These are phyloP conservation scores for Uloborus plumipes DNA, from an alignment of 2,888 invertebrate species.

Conservation along the genomic window DNA sequence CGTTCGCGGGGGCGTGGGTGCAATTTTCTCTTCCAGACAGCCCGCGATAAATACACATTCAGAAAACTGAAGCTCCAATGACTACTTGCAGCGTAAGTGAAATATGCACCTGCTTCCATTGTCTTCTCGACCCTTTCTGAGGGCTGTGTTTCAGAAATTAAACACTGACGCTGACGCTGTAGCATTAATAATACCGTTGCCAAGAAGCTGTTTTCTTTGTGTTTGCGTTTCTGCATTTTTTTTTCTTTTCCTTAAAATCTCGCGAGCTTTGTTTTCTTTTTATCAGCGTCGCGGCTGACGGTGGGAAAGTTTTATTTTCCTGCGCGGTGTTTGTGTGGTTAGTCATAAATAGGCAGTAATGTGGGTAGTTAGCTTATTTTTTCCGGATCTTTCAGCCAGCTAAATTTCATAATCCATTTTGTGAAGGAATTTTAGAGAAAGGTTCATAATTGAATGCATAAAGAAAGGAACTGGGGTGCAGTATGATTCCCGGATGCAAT, in stretches of 20 bases:
- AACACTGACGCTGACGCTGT: not conserved
- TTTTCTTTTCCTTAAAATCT: not conserved
- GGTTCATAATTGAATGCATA: no score
- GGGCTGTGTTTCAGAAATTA: conserved; percentile 2
- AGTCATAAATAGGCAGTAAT: no score
- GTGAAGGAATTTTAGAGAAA: no score
- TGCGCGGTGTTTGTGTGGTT: no score
- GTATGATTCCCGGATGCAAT: no score
- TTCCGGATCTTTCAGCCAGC: no score
- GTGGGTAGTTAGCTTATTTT: no score
- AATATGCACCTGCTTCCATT: not conserved
- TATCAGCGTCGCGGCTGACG: no score
- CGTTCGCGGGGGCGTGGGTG: conserved; percentile 17
- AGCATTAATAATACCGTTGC: not conserved
- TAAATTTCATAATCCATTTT: no score
- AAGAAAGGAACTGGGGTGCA: no score
- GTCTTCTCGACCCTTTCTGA: not conserved
- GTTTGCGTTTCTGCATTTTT: not conserved
- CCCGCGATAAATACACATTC: conserved; percentile 16
- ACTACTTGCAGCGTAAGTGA: conserved; percentile 3
- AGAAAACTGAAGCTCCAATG: conserved; percentile 1
- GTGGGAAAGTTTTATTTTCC: no score
- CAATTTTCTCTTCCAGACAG: conserved; percentile 12
- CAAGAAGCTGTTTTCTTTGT: not conserved
- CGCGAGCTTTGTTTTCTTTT: no score